Conservation (phyloP, 2,797 vertebrate genomes). For the Lepidocolaptes lacrymiger region DNA sequence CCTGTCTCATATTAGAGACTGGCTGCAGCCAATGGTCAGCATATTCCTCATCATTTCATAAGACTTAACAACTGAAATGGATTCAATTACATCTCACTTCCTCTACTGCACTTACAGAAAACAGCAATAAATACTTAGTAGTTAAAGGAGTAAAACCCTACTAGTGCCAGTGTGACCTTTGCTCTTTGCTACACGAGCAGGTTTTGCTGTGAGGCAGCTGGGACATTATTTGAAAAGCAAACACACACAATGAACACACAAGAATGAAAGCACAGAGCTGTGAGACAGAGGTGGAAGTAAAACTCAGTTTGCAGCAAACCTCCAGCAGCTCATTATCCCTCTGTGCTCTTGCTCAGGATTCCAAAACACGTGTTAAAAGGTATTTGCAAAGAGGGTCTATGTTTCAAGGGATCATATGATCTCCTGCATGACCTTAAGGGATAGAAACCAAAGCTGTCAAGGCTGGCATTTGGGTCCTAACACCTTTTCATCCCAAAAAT, state of each 20-base stretch:
- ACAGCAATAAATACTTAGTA: slow-evolving; percentile 49
- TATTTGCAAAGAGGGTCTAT: neutral
- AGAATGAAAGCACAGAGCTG: fast-evolving
- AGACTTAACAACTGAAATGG: slow-evolving; percentile 71
- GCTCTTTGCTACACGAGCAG: slow-evolving; percentile 8
- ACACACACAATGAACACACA: neutral
- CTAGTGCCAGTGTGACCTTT: neutral
- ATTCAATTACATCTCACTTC: slow-evolving; percentile 75
- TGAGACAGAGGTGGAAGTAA: fast-evolving
- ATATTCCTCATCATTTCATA: slow-evolving; percentile 67
- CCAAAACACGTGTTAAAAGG: neutral
- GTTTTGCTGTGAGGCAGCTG: slow-evolving; percentile 2
- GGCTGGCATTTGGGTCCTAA: neutral
- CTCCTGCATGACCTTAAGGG: neutral
- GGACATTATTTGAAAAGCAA: neutral
- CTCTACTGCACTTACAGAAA: slow-evolving; percentile 38
- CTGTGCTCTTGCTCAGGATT: fast-evolving
- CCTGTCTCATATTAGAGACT: slow-evolving; percentile 72
- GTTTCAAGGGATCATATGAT: neutral
- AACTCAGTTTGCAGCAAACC: neutral
- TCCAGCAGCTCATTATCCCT: neutral
- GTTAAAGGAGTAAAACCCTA: slow-evolving; percentile 49
- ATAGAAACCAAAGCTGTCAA: neutral
- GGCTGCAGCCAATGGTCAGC: slow-evolving; percentile 74
- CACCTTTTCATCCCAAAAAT: neutral